Conservation (phyloP, 2,797 vertebrate genomes). For the Etheostoma nigrum region DNA sequence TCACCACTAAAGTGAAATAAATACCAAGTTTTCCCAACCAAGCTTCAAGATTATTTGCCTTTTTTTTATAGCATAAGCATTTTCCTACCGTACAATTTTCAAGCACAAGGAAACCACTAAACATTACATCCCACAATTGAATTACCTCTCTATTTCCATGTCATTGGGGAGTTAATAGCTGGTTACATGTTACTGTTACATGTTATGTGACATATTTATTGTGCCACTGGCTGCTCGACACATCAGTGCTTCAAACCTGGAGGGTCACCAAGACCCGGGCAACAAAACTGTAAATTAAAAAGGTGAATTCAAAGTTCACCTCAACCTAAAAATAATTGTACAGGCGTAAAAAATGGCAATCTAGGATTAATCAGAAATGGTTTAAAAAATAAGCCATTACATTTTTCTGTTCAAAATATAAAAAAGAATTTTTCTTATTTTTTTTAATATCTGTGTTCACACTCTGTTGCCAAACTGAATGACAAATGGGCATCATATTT, state of each 20-base stretch:
- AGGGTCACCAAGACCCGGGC: slow-evolving; percentile 13
- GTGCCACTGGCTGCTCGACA: slow-evolving; percentile 39
- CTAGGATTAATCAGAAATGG: background rate
- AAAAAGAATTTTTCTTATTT: background rate
- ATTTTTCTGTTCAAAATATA: slow-evolving; percentile 1
- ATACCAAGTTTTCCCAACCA: slow-evolving; percentile 41
- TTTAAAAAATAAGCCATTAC: background rate
- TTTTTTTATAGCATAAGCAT: slow-evolving; percentile 38
- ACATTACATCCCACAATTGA: slow-evolving; percentile 53
- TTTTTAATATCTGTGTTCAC: background rate
- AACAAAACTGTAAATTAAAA: slow-evolving; percentile 40
- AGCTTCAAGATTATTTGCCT: slow-evolving; percentile 22
- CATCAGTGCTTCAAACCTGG: slow-evolving; percentile 13
- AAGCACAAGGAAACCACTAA: slow-evolving; percentile 65
- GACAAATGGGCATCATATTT: slow-evolving; percentile 1
- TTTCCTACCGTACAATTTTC: slow-evolving; percentile 55
- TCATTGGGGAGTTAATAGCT: slow-evolving; percentile 58
- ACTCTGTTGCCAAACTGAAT: background rate
- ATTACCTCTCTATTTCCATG: slow-evolving; percentile 41
- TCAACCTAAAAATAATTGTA: slow-evolving; percentile 25
- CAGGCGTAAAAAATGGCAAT: background rate
- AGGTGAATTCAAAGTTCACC: slow-evolving; percentile 31
- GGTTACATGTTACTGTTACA: slow-evolving; percentile 55
- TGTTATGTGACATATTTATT: slow-evolving; percentile 65
- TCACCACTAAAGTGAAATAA: slow-evolving; percentile 43